Conservation (phyloP, 2,113 vertebrate species). For the Pomatostomus ruficeps region DNA sequence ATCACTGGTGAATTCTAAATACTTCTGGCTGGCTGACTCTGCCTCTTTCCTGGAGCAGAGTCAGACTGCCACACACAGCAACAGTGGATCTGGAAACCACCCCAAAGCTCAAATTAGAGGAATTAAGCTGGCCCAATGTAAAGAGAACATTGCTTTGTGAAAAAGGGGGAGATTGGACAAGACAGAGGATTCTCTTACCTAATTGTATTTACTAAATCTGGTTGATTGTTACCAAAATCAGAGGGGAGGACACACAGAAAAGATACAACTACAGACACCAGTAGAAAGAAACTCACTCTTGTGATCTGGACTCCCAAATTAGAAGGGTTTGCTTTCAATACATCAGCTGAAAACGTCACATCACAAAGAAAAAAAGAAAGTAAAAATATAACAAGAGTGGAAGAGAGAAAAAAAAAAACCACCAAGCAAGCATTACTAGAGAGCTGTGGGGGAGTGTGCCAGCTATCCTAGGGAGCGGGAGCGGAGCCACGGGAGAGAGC, state of each 20-base stretch:
- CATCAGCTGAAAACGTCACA: conserved; percentile 77
- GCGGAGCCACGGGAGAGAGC: neutral
- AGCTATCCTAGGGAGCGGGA: conserved; percentile 27
- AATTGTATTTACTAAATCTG: conserved; percentile 26
- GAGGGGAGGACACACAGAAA: conserved; percentile 22
- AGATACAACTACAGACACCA: conserved; percentile 70
- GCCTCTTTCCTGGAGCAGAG: neutral
- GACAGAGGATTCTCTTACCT: conserved; percentile 61
- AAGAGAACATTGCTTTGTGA: conserved; percentile 78
- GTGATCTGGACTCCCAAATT: conserved; percentile 79
- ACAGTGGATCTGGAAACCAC: neutral
- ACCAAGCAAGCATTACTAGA: conserved; percentile 65
- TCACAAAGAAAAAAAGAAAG: conserved; percentile 68
- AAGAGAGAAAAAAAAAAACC: conserved; percentile 41
- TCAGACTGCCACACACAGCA: neutral
- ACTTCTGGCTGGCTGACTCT: neutral
- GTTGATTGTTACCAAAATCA: conserved; percentile 18
- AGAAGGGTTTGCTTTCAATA: conserved; percentile 82
- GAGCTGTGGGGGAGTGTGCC: neutral
- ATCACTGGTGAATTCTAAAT: neutral
- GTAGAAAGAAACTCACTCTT: conserved; percentile 78
- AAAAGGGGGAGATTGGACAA: conserved; percentile 39
- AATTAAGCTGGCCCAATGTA: conserved; percentile 68
- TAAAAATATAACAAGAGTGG: conserved; percentile 71
- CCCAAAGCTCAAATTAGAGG: neutral